Conservation (phyloP, 2,888 invertebrate genomes). For the Schizotus pectinicornis region DNA sequence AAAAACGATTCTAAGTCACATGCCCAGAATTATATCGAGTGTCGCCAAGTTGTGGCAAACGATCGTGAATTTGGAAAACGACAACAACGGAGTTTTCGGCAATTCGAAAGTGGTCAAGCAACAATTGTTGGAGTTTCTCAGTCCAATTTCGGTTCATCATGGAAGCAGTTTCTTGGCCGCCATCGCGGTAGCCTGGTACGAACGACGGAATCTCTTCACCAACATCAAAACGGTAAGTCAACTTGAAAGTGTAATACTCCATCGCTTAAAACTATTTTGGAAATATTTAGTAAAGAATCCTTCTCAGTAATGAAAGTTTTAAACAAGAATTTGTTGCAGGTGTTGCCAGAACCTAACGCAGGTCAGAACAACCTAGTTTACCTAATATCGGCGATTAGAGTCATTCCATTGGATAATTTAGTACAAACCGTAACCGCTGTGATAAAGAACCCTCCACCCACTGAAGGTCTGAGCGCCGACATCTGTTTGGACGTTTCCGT, state of each 20-base stretch:
- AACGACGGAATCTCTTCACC: slow-evolving; percentile 64
- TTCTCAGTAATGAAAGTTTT: too few species aligned
- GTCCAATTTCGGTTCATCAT: slow-evolving; percentile 84
- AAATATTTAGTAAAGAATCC: too few species aligned
- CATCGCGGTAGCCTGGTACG: slow-evolving; percentile 86
- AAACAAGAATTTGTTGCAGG: slow-evolving; percentile 50
- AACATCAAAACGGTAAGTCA: slow-evolving; percentile 60
- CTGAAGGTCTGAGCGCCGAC: slow-evolving; percentile 65
- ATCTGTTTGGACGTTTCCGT: slow-evolving; percentile 78
- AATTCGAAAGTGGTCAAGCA: slow-evolving; percentile 75
- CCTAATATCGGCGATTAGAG: slow-evolving; percentile 78
- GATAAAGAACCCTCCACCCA: slow-evolving; percentile 76
- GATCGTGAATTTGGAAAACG: slow-evolving; percentile 57
- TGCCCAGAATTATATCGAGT: slow-evolving; percentile 82
- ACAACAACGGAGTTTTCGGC: slow-evolving; percentile 64
- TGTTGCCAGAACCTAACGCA: slow-evolving; percentile 68
- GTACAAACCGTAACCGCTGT: slow-evolving; percentile 83
- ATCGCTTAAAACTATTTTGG: too few species aligned
- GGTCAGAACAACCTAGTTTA: slow-evolving; percentile 80
- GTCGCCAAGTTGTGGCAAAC: slow-evolving; percentile 82
- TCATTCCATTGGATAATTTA: slow-evolving; percentile 83
- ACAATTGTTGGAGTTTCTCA: slow-evolving; percentile 80
- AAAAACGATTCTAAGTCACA: slow-evolving; percentile 76
- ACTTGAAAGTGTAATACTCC: too few species aligned
- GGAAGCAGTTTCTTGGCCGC: slow-evolving; percentile 81